Base-by-base conservation (phyloP, 2,797 vertebrate genomes). In the Cirrhinus mrigala region DNA sequence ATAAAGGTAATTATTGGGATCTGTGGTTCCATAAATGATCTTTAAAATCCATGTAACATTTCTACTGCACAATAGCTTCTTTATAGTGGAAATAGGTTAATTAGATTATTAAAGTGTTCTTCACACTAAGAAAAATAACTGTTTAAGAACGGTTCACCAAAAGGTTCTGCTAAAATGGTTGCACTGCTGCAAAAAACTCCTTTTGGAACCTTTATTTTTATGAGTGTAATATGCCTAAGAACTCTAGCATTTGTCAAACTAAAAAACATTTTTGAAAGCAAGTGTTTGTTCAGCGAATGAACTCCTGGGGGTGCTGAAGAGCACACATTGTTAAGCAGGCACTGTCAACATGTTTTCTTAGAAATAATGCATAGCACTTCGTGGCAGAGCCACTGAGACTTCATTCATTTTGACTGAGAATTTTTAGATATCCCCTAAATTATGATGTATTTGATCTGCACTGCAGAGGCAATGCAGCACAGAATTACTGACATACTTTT, bases 271-370 rank as follows among this genome's bases (percentile, higher is more conserved):
- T 86, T 9, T 83, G 40, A 68, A 4, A 48, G 54, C 20, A 48
- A 18, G 44, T 37, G 2, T 11, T 62, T 44, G 52, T 70, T 78
- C 68, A 82, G 6, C 9, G 18, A 68, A 12, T 33, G n/a, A 44
- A 90, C 93, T 92, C 86, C 88, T 75, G 89, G 83, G 82, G 92
- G 90, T 11, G 90, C 88, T 81, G 76, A 40, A 83, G 12, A n/a
- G 44, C 48, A 3, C 46, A 48, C 66, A 64, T 81, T 71, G 16
- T 62, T 24, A 24, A 64, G 22, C 71, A 85, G 76, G 83, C 79
- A 87, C 71, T 40, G n/a, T 37, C 73, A 73, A 77, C 69, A 82
- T 71, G 83, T 69, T 78, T 83, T 83, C 71, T 27, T 16, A 83
- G 74, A 73, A 73, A 78, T 80, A 70, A 66, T 58, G 56, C 54